A percentile compares a stretch with the other conserved stretches of the same genome.
Conservation (phyloP, 2,113 vertebrate species). For the Acanthochromis polyacanthus region DNA sequence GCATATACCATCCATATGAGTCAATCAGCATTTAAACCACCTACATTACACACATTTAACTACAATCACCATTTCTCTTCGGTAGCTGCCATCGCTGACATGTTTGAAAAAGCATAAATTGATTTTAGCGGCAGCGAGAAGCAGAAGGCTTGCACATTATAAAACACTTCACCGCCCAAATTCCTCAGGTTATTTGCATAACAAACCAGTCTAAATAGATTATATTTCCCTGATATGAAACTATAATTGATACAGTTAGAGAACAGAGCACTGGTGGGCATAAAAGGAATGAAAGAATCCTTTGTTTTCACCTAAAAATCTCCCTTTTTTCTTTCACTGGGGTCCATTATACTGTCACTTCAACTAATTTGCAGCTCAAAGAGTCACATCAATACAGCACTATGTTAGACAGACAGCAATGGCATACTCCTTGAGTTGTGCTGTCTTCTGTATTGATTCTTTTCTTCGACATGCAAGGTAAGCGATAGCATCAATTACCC, state of each 20-base stretch:
- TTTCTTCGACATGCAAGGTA: conserved; percentile 55
- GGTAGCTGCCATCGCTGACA: conserved; percentile 42
- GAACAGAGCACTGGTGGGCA: conserved; percentile 62
- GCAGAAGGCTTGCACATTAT: conserved; percentile 42
- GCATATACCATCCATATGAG: too few relatives aligned
- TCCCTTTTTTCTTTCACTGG: conserved; percentile 45
- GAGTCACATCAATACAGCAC: conserved; percentile 70
- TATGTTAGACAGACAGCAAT: conserved; percentile 58
- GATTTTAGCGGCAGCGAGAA: conserved; percentile 37
- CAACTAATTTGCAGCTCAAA: conserved; percentile 77
- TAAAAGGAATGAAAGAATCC: conserved; percentile 57
- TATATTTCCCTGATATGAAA: conserved; percentile 71
- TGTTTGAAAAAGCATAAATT: conserved; percentile 45
- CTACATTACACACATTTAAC: conserved; percentile 44
- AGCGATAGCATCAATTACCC: conserved; percentile 67
- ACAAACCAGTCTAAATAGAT: conserved; percentile 71
- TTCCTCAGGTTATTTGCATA: conserved; percentile 68
- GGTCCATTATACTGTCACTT: conserved; percentile 76
- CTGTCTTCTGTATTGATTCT: conserved; percentile 61
- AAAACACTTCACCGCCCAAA: conserved; percentile 55
- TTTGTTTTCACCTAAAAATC: conserved; percentile 70
- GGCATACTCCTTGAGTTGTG: conserved; percentile 58
- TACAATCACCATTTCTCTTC: conserved; percentile 43
- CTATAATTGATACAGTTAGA: conserved; percentile 65
- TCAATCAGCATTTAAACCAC: conserved; percentile 28